Percentiles rank a stretch among this genome's conserved stretches.
Evolutionary conservation across 2,888 invertebrate genomes (phyloP).

Genomic region (Coleophora flavipennella): DNA sequence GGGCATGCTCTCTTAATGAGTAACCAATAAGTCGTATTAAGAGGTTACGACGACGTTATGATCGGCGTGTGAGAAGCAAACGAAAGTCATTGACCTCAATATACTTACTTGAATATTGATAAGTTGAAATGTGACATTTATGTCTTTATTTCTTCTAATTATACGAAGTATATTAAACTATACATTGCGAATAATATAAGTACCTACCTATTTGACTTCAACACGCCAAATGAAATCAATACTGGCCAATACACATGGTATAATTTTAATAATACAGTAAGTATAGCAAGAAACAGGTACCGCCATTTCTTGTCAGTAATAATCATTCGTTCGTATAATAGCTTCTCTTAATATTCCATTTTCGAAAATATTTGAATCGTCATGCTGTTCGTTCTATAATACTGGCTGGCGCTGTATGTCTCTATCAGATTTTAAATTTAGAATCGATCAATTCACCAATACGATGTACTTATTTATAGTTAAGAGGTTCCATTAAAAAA

Average conservation of each 20-base stretch:
- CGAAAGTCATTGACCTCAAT: slow-evolving; percentile 61
- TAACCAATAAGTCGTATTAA: slow-evolving; percentile 66
- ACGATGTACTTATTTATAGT: no score
- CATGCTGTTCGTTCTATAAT: slow-evolving; percentile 60
- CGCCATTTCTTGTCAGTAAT: slow-evolving; percentile 44
- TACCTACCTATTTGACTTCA: neutral
- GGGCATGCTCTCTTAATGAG: slow-evolving; percentile 55
- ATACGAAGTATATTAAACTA: no score
- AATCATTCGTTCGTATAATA: slow-evolving; percentile 63
- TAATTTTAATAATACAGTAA: slow-evolving; percentile 50
- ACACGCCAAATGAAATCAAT: no score
- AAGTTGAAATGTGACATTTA: no score
- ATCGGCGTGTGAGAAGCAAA: slow-evolving; percentile 51
- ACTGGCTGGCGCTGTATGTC: slow-evolving; percentile 38
- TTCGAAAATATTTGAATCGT: slow-evolving; percentile 70
- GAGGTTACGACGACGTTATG: slow-evolving; percentile 63
- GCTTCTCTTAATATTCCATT: slow-evolving; percentile 71
- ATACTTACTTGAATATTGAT: slow-evolving; percentile 25
- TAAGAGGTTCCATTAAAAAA: no score
- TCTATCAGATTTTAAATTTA: slow-evolving; percentile 64
- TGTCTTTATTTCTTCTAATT: no score
- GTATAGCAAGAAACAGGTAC: slow-evolving; percentile 13
- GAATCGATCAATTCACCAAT: slow-evolving; percentile 59
- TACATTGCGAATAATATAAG: no score
- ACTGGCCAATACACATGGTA: slow-evolving; percentile 15